Evolutionary conservation across 2,113 vertebrate genomes (phyloP).

Genomic region (Lampris incognitus): DNA sequence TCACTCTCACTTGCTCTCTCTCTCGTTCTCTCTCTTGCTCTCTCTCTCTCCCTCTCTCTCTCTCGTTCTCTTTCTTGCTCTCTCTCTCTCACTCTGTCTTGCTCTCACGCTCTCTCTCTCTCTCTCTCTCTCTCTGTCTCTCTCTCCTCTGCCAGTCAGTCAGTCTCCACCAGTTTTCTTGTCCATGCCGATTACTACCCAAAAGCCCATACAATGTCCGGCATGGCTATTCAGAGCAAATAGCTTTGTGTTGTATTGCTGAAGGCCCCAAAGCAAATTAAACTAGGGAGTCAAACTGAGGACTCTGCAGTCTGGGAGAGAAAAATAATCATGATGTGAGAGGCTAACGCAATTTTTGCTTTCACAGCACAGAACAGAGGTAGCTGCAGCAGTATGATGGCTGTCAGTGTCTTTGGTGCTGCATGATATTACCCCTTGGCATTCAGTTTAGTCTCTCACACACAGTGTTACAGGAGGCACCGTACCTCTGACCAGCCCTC

Average conservation of each 20-base stretch:
- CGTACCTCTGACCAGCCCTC: no score
- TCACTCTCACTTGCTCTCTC: background rate
- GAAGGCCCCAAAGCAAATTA: conserved; percentile 32
- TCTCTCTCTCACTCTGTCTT: conserved; percentile 9
- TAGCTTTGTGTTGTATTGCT: conserved; percentile 49
- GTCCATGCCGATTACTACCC: conserved; percentile 38
- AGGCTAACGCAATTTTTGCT: conserved; percentile 43
- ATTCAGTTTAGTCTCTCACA: background rate
- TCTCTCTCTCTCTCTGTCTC: conserved; percentile 10
- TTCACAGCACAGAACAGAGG: conserved; percentile 35
- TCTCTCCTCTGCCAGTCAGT: background rate
- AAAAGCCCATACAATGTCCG: conserved; percentile 56
- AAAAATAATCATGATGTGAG: conserved; percentile 33
- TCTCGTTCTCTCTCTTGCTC: conserved; percentile 9
- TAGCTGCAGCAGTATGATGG: conserved; percentile 5
- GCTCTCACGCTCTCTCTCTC: conserved; percentile 4
- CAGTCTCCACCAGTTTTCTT: conserved; percentile 15
- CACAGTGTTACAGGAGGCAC: no score
- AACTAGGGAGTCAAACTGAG: conserved; percentile 18
- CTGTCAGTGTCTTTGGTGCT: conserved; percentile 13
- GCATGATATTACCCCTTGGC: conserved; percentile 15
- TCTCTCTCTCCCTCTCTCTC: background rate
- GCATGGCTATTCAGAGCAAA: conserved; percentile 48
- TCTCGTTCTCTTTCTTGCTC: background rate
- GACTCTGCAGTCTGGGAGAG: conserved; percentile 12